Evolutionary conservation across 92 coral and sea anemone genomes (phyloP).

Genomic region (Epizoanthus ramosus): DNA sequence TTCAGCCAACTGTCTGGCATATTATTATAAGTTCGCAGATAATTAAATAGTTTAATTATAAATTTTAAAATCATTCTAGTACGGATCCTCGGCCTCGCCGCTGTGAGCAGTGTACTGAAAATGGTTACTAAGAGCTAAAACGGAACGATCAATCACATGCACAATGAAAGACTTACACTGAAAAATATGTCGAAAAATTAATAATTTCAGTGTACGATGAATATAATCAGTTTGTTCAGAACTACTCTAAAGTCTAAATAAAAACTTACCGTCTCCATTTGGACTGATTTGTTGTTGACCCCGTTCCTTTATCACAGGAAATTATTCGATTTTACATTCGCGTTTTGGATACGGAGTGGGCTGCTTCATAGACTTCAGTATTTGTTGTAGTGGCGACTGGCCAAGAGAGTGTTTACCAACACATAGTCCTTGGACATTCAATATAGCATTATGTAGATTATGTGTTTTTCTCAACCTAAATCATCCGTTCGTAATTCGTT

Average conservation of each 20-base stretch:
- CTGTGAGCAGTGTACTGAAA: neutral
- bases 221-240: neutral
- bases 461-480: neutral
- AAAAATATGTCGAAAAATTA: neutral
- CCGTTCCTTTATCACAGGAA: neutral
- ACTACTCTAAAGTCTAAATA: neutral
- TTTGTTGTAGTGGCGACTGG: neutral
- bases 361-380: neutral
- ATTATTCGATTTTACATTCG: neutral
- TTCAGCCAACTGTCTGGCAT: no score
- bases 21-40: no score
- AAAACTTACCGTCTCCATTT: conserved; percentile 16
- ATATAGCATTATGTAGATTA: neutral
- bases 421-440: neutral
- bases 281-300: neutral
- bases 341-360: neutral
- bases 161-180: neutral
- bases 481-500: neutral
- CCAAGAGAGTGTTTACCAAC: neutral
- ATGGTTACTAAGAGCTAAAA: neutral
- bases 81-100: no score
- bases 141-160: no score
- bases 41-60: no score
- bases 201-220: neutral
- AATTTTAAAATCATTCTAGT: no score